These are phyloP conservation scores for Eulemur rufifrons DNA, from an alignment of 2,113 vertebrate species.

Conservation along the genomic window DNA sequence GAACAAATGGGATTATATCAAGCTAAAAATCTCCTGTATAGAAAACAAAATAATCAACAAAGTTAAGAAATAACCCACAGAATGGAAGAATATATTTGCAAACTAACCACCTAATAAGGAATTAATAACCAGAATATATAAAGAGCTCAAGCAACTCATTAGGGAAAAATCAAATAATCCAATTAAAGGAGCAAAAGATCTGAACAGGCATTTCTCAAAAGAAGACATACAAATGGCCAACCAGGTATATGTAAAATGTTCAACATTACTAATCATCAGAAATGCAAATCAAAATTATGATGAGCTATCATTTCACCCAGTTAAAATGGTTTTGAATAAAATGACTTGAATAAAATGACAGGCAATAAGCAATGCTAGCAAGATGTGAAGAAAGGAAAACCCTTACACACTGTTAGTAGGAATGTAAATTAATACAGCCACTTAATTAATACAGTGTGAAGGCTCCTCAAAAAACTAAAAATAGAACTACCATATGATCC, in stretches of 20 bases:
- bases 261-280: not conserved
- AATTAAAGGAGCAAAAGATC: not conserved
- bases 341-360: not conserved
- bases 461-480: not conserved
- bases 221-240: not conserved
- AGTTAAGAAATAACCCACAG: not conserved
- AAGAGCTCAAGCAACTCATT: not conserved
- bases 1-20: not conserved
- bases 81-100: not conserved
- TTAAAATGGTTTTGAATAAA: not conserved
- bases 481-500: not conserved
- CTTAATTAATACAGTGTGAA: not conserved
- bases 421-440: not conserved
- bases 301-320: not conserved
- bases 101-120: not conserved
- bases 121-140: not conserved
- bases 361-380: not conserved
- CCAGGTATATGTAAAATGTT: not conserved
- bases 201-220: not conserved
- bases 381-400: not conserved
- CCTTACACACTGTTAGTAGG: not conserved
- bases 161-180: not conserved
- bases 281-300: not conserved
- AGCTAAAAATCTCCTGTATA: not conserved
- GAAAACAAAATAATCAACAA: not conserved